Conservation (phyloP, 2,113 vertebrate species). For the Hipposideros armiger region DNA sequence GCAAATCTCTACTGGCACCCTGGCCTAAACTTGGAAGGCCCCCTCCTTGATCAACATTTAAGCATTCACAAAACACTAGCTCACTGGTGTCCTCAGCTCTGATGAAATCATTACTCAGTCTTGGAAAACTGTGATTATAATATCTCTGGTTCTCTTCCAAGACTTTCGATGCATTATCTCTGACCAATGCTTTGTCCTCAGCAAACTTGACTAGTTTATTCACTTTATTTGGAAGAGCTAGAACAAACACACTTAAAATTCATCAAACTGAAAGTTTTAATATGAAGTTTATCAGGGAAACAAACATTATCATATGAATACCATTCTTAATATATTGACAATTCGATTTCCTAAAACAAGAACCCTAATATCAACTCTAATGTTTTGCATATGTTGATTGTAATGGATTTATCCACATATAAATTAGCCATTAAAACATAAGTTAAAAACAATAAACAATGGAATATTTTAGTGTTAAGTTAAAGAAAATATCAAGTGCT, state of each 20-base stretch:
- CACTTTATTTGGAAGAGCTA: background rate
- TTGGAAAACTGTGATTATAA: background rate
- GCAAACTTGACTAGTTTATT: background rate
- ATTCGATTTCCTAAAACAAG: constrained; percentile 57
- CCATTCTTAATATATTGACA: background rate
- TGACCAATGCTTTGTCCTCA: background rate
- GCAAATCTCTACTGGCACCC: constrained; percentile 33
- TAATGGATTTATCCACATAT: background rate
- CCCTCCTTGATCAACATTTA: constrained; percentile 35
- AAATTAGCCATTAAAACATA: background rate
- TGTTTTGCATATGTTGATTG: background rate
- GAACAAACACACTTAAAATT: background rate
- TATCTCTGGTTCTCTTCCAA: constrained; percentile 24
- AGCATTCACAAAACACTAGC: background rate
- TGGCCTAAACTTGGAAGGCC: background rate
- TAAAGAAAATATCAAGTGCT: background rate
- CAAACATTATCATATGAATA: background rate
- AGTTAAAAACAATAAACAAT: background rate
- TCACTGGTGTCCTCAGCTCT: background rate
- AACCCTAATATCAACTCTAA: background rate
- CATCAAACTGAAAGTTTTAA: background rate
- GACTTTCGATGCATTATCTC: background rate
- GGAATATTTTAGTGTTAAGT: background rate
- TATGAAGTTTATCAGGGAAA: constrained; percentile 23
- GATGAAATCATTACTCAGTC: constrained; percentile 41